Conservation (phyloP, 1,140 invertebrate genomes). For the Zelostemma sp. region DNA sequence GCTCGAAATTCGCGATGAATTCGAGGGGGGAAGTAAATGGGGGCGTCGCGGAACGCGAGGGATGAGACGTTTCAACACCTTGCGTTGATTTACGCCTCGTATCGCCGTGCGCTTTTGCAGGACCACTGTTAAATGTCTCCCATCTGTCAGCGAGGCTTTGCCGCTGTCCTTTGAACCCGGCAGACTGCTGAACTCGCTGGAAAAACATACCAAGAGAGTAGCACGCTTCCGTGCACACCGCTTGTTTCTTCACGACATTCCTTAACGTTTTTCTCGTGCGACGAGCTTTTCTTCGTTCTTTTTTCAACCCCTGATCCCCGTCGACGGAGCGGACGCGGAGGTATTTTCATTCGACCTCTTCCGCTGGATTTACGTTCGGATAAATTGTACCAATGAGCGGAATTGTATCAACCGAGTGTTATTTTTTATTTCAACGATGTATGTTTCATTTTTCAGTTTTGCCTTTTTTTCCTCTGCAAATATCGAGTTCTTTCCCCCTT, state of each 20-base stretch:
- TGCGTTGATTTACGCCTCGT: slow-evolving; percentile 59
- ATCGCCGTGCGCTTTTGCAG: slow-evolving; percentile 44
- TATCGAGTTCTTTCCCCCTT: slow-evolving; percentile 7
- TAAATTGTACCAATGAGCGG: slow-evolving; percentile 10
- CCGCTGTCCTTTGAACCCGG: slow-evolving; percentile 37
- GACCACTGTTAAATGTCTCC: slow-evolving; percentile 58
- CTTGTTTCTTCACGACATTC: slow-evolving; percentile 46
- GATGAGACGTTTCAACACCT: slow-evolving; percentile 49
- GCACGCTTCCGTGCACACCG: slow-evolving; percentile 6
- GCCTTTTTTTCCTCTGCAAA: slow-evolving; percentile 4
- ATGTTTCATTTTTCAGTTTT: slow-evolving; percentile 11
- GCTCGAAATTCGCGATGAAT: background rate
- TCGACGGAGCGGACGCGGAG: slow-evolving; percentile 16
- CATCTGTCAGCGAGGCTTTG: slow-evolving; percentile 62
- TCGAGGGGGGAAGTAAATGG: background rate
- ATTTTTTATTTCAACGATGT: slow-evolving; percentile 13
- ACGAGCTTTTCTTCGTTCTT: slow-evolving; percentile 41
- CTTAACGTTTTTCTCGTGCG: slow-evolving; percentile 23
- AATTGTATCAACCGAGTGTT: slow-evolving; percentile 30
- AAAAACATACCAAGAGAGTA: slow-evolving; percentile 46
- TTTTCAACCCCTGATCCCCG: slow-evolving; percentile 25
- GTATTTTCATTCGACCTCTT: slow-evolving; percentile 21
- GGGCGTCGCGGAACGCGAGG: too few relatives aligned
- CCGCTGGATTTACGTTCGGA: slow-evolving; percentile 17
- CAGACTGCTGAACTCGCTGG: slow-evolving; percentile 31